Percentiles rank a stretch among this genome's conserved stretches.
These are phyloP conservation scores for Lasiommata megera DNA, from an alignment of 2,888 invertebrate genomes.

Conservation along the genomic window DNA sequence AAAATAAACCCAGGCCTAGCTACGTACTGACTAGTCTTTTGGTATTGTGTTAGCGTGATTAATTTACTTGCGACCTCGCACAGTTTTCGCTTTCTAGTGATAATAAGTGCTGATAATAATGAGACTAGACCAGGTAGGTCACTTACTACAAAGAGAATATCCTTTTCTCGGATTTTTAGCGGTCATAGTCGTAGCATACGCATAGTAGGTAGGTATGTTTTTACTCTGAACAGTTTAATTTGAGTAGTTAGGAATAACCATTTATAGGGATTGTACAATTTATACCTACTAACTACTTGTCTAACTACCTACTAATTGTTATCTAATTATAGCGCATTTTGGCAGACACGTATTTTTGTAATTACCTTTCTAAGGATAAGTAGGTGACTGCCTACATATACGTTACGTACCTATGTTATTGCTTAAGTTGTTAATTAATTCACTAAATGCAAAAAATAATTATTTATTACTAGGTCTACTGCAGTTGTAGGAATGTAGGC, in stretches of 20 bases:
- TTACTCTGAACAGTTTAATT: too few relatives aligned
- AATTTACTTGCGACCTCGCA: conserved; percentile 29
- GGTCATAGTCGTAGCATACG: too few relatives aligned
- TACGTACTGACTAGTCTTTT: background rate
- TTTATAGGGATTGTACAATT: too few relatives aligned
- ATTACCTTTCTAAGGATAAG: background rate
- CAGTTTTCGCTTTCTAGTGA: conserved; percentile 34
- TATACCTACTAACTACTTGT: background rate
- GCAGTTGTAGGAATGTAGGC: too few relatives aligned
- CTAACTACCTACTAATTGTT: background rate
- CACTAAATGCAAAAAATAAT: too few relatives aligned
- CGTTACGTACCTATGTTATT: background rate
- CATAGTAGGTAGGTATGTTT: too few relatives aligned
- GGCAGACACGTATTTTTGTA: background rate
- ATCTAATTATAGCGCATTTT: background rate
- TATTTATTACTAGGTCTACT: too few relatives aligned
- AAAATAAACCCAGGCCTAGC: background rate
- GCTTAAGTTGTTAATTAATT: too few relatives aligned
- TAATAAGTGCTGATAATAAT: conserved; percentile 32
- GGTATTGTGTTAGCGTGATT: conserved; percentile 26
- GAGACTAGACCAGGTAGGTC: conserved; percentile 4
- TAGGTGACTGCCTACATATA: background rate
- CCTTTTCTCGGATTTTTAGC: too few relatives aligned
- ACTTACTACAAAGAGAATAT: too few relatives aligned
- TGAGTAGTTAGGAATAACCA: too few relatives aligned